Percentiles rank a stretch among this genome's conserved stretches.
phyloP scores from a whole-genome alignment of 2,113 vertebrate genomes.

The Perca flavescens region DNA sequence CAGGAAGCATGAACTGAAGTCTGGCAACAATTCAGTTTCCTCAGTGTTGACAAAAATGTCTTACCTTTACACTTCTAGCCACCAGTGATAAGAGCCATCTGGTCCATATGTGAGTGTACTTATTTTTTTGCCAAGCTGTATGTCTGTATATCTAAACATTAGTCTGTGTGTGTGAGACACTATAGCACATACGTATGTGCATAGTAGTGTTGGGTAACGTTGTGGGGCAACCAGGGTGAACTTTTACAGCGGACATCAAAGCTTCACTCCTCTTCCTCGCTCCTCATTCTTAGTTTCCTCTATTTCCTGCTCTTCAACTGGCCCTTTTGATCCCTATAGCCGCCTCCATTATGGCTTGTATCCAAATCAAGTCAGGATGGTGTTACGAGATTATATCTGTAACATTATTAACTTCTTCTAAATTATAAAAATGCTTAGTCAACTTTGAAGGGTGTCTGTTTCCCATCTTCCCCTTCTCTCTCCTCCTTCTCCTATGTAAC shows the following conservation, averaged over 20 bases:
- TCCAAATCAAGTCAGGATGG: not conserved
- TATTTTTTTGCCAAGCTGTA: not conserved
- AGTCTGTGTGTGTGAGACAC: not conserved
- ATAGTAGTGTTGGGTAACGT: constrained; percentile 9
- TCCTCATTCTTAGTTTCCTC: constrained; percentile 19
- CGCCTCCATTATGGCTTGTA: not conserved
- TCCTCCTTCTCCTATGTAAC: not conserved
- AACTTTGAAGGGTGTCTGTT: not conserved
- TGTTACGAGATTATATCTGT: not conserved
- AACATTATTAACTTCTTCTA: not conserved
- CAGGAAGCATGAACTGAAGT: not conserved
- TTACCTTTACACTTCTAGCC: constrained; percentile 10
- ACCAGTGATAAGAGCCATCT: not conserved
- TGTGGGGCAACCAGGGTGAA: constrained; percentile 32
- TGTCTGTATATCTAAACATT: not conserved
- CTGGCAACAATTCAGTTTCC: constrained; percentile 1
- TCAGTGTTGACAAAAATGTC: constrained; percentile 12
- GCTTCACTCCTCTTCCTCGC: constrained; percentile 56
- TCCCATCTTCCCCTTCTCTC: not conserved
- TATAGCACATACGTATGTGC: not conserved
- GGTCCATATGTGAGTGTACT: not conserved
- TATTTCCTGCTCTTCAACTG: constrained; percentile 30
- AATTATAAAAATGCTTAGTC: not conserved
- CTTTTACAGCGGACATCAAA: constrained; percentile 77
- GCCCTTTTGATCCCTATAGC: constrained; percentile 25